Evolutionary conservation across 2,113 vertebrate species (phyloP).

Genomic region (Pelecanus crispus): DNA sequence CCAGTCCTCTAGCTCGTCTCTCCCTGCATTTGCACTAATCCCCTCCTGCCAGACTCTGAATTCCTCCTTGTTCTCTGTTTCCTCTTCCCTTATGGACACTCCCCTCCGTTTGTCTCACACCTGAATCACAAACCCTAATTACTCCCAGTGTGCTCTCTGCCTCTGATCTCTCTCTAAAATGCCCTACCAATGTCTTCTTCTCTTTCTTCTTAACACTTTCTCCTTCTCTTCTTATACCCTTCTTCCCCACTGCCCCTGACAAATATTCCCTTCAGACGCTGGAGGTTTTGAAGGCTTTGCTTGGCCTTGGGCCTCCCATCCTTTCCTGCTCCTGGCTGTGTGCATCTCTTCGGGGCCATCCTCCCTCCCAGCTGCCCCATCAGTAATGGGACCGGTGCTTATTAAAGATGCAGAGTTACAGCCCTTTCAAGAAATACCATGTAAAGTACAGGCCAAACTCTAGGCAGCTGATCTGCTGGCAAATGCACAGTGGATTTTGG

Average conservation of each 20-base stretch:
- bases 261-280: neutral
- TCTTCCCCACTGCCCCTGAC: neutral
- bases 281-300: neutral
- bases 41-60: neutral
- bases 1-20: neutral
- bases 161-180: neutral
- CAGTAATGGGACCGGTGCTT: neutral
- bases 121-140: slow-evolving; percentile 9
- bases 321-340: neutral
- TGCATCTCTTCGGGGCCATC: neutral
- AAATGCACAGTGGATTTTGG: neutral
- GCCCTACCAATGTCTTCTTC: neutral
- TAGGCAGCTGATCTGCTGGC: neutral
- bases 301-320: neutral
- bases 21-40: neutral
- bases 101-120: neutral
- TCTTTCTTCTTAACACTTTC: neutral
- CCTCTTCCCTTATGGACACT: neutral
- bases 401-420: neutral
- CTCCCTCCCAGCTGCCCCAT: neutral
- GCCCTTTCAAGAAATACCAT: neutral
- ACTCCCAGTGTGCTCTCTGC: neutral
- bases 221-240: neutral
- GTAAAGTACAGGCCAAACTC: neutral
- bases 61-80: neutral